Evolutionary conservation across 2,113 vertebrate genomes (phyloP).

Genomic region (Emydocephalus ijimae): DNA sequence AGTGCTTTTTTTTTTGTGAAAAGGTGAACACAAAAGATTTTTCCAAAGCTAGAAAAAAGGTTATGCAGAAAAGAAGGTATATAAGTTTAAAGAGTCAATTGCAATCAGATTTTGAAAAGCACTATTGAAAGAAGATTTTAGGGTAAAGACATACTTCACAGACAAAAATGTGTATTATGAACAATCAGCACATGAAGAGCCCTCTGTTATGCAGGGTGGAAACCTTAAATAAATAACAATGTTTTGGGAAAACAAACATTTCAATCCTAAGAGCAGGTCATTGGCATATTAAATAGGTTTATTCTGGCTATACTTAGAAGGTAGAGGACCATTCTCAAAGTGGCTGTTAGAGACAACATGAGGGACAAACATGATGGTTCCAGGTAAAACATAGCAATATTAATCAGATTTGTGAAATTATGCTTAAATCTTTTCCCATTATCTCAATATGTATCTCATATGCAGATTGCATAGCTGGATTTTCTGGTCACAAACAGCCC

Average conservation of each 20-base stretch:
- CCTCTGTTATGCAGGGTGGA: background rate
- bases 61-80: too few species aligned
- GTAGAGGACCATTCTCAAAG: background rate
- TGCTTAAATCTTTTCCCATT: background rate
- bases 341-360: background rate
- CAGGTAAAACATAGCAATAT: background rate
- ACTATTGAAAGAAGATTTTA: background rate
- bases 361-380: background rate
- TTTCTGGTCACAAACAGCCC: background rate
- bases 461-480: background rate
- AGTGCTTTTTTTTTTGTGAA: background rate
- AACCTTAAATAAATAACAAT: background rate
- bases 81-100: background rate
- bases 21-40: background rate
- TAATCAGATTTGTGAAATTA: background rate
- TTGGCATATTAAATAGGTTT: background rate
- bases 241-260: background rate
- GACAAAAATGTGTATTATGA: background rate
- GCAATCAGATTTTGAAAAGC: background rate
- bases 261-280: background rate
- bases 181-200: background rate
- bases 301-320: background rate
- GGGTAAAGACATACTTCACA: background rate
- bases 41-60: background rate
- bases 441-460: background rate